Evolutionary conservation across 2,113 vertebrate genomes (phyloP).

Genomic region (Anguilla japonica): DNA sequence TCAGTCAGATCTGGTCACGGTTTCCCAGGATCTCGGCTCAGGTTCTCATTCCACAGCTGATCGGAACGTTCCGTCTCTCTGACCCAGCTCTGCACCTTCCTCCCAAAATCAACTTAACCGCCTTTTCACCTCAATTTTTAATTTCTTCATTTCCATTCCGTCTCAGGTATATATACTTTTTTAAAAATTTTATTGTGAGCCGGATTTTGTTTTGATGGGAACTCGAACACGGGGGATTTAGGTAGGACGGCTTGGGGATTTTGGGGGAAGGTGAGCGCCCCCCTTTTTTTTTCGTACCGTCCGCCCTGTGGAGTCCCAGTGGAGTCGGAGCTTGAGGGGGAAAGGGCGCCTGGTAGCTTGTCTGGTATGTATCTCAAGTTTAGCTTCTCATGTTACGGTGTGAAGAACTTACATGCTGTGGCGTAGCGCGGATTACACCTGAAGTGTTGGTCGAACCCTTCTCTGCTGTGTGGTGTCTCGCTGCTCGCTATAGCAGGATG

Average conservation of each 20-base stretch:
- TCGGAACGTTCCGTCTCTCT: conserved; percentile 47
- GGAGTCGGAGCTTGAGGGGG: conserved; percentile 24
- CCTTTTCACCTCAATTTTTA: conserved; percentile 14
- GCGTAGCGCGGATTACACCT: neutral
- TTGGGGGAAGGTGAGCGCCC: neutral
- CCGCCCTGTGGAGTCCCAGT: neutral
- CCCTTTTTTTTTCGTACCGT: neutral
- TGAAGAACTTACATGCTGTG: neutral
- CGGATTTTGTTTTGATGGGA: conserved; percentile 12
- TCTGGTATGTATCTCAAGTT: conserved; percentile 58
- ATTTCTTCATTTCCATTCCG: conserved; percentile 23
- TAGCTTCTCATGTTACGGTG: neutral
- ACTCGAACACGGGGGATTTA: conserved; percentile 39
- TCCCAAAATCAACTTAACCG: conserved; percentile 11
- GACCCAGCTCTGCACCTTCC: conserved; percentile 34
- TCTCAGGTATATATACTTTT: neutral
- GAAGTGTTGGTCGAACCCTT: neutral
- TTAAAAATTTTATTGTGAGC: conserved; percentile 23
- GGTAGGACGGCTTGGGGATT: conserved; percentile 2
- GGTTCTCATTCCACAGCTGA: conserved; percentile 53
- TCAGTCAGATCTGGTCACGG: conserved; percentile 18
- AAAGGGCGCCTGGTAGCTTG: conserved; percentile 34
- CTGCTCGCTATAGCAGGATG: neutral
- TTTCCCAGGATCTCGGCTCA: conserved; percentile 50
- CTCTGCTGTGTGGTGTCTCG: neutral